Evolutionary conservation across 2,113 vertebrate genomes (phyloP), one percentile per base, ranked within the genome.

Genomic region (Serinus canaria): DNA sequence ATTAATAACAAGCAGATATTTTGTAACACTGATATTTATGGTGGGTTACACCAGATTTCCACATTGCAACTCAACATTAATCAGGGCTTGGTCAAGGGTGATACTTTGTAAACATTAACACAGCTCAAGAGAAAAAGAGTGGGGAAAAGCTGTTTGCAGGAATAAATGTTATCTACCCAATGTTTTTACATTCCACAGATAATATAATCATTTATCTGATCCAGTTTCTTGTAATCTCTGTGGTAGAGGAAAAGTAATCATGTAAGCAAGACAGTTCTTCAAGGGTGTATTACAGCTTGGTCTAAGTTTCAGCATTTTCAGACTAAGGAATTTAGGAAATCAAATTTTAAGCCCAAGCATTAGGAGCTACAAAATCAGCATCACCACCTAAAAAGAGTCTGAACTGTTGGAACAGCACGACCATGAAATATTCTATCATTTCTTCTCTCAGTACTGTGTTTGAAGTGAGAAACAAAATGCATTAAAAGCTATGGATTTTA

Each of bases 401-500:
- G 52, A 80, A 33, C 64, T 59, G 43, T 31, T 70, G 35, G 12
- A 81, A 63, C 23, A 58, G 55, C 79, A 44, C 2, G 23, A 56
- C 56, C 73, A 60, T 35, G 83, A 75, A 83, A 66, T 69, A 77
- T n/a, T 81, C 64, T 52, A 28, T 90, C 89, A 81, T 78, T 93
- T 59, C 73, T 86, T 74, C 46, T 69, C 68, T 41, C 20, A 13
- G 35, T 86, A n/a, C 31, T 20, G 58, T 23, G 68, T 90, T 78
- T 69, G 55, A 94, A 90, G 75, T 59, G 76, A 74, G 92, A 94
- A 88, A 17, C 46, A 80, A 83, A 92, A 68, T 5, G 15, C 92
- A 92, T 70, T 90, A 92, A 77, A 92, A 81, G 86, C 60, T 81
- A 70, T 20, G 55, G 68, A 80, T 90, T 90, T 91, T 83, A 93